Conservation (phyloP, 2,797 vertebrate genomes). For the Sarcoramphus papa region DNA sequence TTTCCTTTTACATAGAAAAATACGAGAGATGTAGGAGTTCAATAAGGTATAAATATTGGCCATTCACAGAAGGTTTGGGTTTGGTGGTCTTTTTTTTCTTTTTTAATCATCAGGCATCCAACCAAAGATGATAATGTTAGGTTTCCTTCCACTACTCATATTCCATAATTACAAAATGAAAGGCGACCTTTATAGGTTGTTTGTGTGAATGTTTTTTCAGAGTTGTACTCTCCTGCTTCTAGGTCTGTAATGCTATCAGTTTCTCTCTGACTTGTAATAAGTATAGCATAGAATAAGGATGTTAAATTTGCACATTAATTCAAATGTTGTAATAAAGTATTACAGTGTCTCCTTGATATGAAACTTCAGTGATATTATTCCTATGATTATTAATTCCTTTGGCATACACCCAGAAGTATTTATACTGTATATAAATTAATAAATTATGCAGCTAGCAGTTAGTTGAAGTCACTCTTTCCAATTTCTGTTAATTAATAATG, state of each 20-base stretch:
- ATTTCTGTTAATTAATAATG: slow-evolving; percentile 36
- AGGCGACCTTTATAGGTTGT: background rate
- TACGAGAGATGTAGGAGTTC: background rate
- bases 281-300: background rate
- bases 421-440: slow-evolving; percentile 42
- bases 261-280: background rate
- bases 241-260: background rate
- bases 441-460: slow-evolving; percentile 8
- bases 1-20: background rate
- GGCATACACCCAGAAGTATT: slow-evolving; percentile 31
- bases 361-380: background rate
- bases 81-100: background rate
- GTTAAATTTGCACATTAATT: slow-evolving; percentile 37
- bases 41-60: background rate
- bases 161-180: background rate
- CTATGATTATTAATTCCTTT: slow-evolving; percentile 38
- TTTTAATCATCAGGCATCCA: background rate
- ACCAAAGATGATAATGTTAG: background rate
- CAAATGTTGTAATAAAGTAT: slow-evolving; percentile 1
- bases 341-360: background rate
- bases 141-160: background rate
- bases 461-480: background rate
- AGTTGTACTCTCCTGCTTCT: background rate
- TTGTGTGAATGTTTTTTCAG: background rate
- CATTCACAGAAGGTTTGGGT: background rate